Evolutionary conservation across 2,888 invertebrate genomes (phyloP).

Genomic region (Eurytoma adleriae): DNA sequence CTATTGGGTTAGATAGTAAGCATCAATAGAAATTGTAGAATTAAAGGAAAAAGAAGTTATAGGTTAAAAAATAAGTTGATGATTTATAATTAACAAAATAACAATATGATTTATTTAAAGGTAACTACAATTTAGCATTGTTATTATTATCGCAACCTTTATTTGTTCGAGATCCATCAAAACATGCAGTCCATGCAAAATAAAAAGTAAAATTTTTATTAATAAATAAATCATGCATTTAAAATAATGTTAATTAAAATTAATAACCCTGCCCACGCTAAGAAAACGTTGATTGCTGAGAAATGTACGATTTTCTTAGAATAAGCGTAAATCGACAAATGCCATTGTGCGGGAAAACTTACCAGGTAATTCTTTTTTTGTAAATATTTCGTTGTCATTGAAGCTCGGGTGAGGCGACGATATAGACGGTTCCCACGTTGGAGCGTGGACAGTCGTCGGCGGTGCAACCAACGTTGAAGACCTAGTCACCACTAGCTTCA

Average conservation of each 20-base stretch:
- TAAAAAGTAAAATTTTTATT: slow-evolving; percentile 60
- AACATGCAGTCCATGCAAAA: slow-evolving; percentile 64
- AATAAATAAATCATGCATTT: slow-evolving; percentile 25
- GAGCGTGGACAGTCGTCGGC: slow-evolving; percentile 79
- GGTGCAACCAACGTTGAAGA: slow-evolving; percentile 95
- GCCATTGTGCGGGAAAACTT: slow-evolving; percentile 49
- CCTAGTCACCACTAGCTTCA: slow-evolving; percentile 96
- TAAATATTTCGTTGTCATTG: slow-evolving; percentile 90
- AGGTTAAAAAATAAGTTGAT: not conserved
- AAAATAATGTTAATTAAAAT: not conserved
- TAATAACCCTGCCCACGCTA: too few species aligned
- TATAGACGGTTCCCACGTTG: slow-evolving; percentile 79
- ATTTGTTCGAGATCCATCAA: slow-evolving; percentile 49
- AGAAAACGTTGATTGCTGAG: too few species aligned
- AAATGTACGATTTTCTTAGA: not conserved
- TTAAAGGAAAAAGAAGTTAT: not conserved
- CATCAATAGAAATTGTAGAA: not conserved
- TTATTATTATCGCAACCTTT: slow-evolving; percentile 72
- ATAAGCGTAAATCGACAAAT: not conserved
- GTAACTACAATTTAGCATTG: slow-evolving; percentile 63
- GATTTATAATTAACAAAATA: slow-evolving; percentile 42
- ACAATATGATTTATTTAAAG: slow-evolving; percentile 47
- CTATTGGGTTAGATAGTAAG: not conserved
- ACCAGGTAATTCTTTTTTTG: slow-evolving; percentile 88
- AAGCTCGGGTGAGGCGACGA: slow-evolving; percentile 84